phyloP scores from a whole-genome alignment of 37 sponge, comb jelly and placozoan genomes.

The Haliclona indistincta region DNA sequence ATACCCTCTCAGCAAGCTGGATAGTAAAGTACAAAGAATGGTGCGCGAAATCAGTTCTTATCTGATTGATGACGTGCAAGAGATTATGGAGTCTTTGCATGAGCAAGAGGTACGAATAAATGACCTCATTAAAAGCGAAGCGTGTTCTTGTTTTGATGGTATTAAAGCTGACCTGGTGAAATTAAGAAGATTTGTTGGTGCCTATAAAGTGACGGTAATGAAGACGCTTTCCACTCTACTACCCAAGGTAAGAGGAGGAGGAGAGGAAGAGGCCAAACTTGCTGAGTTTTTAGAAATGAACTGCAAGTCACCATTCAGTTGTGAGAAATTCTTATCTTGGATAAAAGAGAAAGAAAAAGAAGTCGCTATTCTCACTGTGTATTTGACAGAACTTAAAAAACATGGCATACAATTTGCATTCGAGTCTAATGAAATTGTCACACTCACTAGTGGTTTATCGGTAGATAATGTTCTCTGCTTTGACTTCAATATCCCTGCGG shows the following conservation, averaged over 20 bases:
- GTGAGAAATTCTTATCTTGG: background rate
- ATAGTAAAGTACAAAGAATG: slow-evolving; percentile 10
- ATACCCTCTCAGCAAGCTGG: slow-evolving; percentile 26
- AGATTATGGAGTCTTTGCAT: slow-evolving; percentile 12
- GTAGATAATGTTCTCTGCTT: too few species aligned
- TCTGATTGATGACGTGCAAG: slow-evolving; percentile 17
- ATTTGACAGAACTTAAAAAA: background rate
- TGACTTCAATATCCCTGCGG: too few species aligned
- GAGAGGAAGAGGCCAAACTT: slow-evolving; percentile 19
- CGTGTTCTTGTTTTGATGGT: background rate
- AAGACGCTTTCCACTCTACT: slow-evolving; percentile 8
- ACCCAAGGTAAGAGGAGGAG: slow-evolving; percentile 20
- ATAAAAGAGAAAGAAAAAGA: slow-evolving; percentile 33
- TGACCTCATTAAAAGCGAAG: slow-evolving; percentile 18
- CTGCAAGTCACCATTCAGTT: slow-evolving; percentile 26
- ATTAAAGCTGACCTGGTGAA: slow-evolving; percentile 3
- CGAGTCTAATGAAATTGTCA: background rate
- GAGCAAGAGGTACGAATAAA: slow-evolving; percentile 1
- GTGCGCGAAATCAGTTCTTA: slow-evolving; percentile 4
- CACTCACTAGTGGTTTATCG: background rate
- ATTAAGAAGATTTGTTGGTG: background rate
- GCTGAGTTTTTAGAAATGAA: background rate
- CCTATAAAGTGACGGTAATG: slow-evolving; percentile 2
- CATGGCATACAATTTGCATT: too few species aligned
- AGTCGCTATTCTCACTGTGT: slow-evolving; percentile 2